Conservation (phyloP, 2,113 vertebrate genomes). For the Pseudorectes ferrugineus region DNA sequence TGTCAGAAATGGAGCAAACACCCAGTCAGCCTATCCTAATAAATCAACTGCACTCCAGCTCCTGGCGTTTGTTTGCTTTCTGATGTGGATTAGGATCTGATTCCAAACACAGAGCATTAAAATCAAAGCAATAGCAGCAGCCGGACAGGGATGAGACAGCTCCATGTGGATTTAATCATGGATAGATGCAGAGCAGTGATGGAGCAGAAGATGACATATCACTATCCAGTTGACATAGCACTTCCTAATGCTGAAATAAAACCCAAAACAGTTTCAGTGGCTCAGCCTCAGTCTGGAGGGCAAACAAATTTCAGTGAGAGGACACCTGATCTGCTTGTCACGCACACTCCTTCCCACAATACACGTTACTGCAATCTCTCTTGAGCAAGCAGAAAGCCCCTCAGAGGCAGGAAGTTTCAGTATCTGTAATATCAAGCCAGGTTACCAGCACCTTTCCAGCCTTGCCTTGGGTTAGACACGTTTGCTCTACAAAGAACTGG, state of each 20-base stretch:
- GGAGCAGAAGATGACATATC: neutral
- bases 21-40: neutral
- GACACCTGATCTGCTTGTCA: neutral
- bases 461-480: neutral
- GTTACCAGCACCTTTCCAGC: neutral
- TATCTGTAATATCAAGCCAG: neutral
- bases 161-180: neutral
- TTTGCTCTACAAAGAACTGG: neutral
- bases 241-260: neutral
- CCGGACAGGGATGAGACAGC: neutral
- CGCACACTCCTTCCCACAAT: rapidly evolving
- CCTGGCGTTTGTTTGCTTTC: neutral
- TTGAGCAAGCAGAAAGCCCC: neutral
- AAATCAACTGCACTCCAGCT: neutral
- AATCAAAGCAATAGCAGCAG: constrained; percentile 4
- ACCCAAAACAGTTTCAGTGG: neutral
- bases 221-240: neutral
- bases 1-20: neutral
- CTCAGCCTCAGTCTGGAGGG: neutral
- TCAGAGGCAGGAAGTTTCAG: neutral
- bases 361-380: neutral
- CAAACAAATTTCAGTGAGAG: neutral
- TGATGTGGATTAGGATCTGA: neutral
- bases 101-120: neutral
- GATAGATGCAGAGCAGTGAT: neutral